phyloP scores from a whole-genome alignment of 1,140 invertebrate genomes.

The Pseudomyrmex concolor region DNA sequence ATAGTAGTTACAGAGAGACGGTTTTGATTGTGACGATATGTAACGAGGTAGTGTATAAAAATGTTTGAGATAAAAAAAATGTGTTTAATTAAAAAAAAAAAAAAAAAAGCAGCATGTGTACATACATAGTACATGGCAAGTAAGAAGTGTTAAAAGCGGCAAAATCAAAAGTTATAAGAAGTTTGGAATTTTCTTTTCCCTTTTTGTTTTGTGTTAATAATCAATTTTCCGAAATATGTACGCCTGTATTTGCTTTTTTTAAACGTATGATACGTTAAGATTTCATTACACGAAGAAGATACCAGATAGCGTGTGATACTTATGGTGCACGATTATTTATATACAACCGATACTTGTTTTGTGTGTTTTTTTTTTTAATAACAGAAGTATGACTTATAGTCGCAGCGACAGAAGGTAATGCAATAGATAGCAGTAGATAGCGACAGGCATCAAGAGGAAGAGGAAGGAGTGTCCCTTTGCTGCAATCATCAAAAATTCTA shows the following conservation, averaged over 20 bases:
- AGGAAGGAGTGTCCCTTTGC: conserved; percentile 81
- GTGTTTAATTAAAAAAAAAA: not conserved
- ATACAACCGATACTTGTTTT: not conserved
- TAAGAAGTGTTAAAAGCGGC: conserved; percentile 33
- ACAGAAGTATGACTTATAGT: conserved; percentile 78
- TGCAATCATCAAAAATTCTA: conserved; percentile 79
- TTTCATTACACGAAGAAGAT: conserved; percentile 12
- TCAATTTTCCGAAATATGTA: conserved; percentile 34
- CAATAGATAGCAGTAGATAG: conserved; percentile 81
- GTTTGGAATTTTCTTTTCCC: not conserved
- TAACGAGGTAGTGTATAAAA: conserved; percentile 19
- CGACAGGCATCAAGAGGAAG: conserved; percentile 83
- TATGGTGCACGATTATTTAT: conserved; percentile 9
- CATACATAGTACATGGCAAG: not conserved
- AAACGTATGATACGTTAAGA: not conserved
- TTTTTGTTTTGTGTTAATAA: not conserved
- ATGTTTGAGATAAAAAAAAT: not conserved
- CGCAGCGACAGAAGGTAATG: conserved; percentile 81
- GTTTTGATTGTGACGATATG: conserved; percentile 43
- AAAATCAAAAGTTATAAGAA: conserved; percentile 25
- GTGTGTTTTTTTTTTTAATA: conserved; percentile 68
- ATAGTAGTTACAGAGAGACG: conserved; percentile 39
- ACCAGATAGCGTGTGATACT: conserved; percentile 11
- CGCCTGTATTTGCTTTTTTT: conserved; percentile 23
- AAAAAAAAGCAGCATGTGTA: conserved; percentile 24